These are phyloP conservation scores for Strix aluco DNA, from an alignment of 2,113 vertebrate genomes.

Conservation along the genomic window DNA sequence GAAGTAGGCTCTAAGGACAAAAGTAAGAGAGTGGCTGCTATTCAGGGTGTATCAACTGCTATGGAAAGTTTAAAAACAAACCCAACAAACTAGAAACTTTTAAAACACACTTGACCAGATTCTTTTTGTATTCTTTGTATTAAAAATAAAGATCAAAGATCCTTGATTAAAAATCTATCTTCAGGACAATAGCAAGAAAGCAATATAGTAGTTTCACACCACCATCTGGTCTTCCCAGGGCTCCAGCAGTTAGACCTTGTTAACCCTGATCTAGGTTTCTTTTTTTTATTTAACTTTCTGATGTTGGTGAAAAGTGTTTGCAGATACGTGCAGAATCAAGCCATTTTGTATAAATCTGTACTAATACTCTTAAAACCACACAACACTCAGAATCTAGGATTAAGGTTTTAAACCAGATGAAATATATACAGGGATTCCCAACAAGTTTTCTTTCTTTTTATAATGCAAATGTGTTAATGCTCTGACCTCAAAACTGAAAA, in stretches of 20 bases:
- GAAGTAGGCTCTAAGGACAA: background rate
- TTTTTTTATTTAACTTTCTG: constrained; percentile 53
- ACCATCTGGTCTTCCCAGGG: constrained; percentile 17
- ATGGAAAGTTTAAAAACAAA: background rate
- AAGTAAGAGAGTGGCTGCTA: background rate
- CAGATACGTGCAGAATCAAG: constrained; percentile 18
- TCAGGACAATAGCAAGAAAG: background rate
- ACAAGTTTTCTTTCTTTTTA: constrained; percentile 64
- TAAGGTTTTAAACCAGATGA: constrained; percentile 58
- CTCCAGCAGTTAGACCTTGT: background rate
- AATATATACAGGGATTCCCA: constrained; percentile 57
- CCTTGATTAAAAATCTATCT: background rate
- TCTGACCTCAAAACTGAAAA: constrained; percentile 40
- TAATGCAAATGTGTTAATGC: constrained; percentile 48
- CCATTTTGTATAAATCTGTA: constrained; percentile 54
- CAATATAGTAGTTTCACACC: background rate
- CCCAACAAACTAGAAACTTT: background rate
- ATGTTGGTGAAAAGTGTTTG: constrained; percentile 32
- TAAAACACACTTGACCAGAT: background rate
- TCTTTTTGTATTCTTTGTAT: background rate
- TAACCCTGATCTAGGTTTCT: constrained; percentile 24
- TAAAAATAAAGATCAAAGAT: background rate
- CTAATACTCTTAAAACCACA: constrained; percentile 52
- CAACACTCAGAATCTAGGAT: constrained; percentile 42
- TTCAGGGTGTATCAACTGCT: background rate